phyloP scores from a whole-genome alignment of 92 coral and sea anemone genomes.

The Hydrozoanthus gracilis region DNA sequence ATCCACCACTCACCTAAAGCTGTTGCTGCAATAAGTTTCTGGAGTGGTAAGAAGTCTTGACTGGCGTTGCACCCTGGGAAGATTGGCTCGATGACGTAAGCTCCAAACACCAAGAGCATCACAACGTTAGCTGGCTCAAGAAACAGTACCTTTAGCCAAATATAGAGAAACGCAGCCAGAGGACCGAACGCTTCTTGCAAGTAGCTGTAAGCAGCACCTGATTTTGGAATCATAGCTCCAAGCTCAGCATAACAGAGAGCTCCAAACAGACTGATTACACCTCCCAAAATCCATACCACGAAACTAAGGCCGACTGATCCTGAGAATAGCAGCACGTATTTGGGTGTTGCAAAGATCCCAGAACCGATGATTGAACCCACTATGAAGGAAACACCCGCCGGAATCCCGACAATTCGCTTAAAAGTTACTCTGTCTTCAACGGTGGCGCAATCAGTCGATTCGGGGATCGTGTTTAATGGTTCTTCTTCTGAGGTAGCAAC shows the following conservation, averaged over 20 bases:
- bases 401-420: conserved; percentile 76
- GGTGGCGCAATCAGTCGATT: not conserved
- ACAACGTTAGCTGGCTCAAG: conserved; percentile 42
- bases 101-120: conserved; percentile 48
- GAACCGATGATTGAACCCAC: conserved; percentile 90
- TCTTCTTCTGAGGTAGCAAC: not conserved
- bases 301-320: conserved; percentile 89
- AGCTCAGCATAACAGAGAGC: conserved; percentile 83
- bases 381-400: conserved; percentile 80
- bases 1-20: conserved; percentile 36
- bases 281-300: conserved; percentile 80
- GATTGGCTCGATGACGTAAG: conserved; percentile 51
- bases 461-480: not conserved
- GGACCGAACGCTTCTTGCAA: conserved; percentile 51
- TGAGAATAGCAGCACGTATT: conserved; percentile 73
- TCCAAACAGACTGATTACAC: conserved; percentile 74
- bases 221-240: conserved; percentile 85
- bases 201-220: conserved; percentile 73
- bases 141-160: conserved; percentile 48
- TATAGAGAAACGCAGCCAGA: conserved; percentile 46
- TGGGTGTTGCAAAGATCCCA: conserved; percentile 94
- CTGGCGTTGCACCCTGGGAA: conserved; percentile 46
- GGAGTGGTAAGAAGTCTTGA: conserved; percentile 41
- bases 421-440: conserved; percentile 51
- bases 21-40: conserved; percentile 49